Conservation (phyloP, 2,888 invertebrate genomes). For the Eupithecia pulchellata region DNA sequence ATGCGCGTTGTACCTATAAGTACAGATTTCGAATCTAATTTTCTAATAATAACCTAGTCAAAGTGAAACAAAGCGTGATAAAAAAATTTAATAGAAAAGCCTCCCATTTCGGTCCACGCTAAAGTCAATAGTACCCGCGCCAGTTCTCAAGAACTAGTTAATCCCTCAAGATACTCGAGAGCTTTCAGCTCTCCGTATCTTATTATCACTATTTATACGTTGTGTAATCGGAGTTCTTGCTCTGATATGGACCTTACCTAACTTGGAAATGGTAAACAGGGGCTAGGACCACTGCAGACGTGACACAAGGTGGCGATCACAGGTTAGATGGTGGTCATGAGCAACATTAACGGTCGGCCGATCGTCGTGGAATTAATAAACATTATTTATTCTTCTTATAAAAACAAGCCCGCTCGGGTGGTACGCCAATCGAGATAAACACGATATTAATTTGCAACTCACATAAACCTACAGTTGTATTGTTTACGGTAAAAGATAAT, state of each 20-base stretch:
- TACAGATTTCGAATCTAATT: too few relatives aligned
- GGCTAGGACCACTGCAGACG: slow-evolving; percentile 4
- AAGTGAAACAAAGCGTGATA: neutral
- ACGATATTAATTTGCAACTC: too few relatives aligned
- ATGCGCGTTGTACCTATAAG: neutral
- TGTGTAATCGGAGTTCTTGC: slow-evolving; percentile 41
- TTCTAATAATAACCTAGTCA: neutral
- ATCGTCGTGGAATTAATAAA: too few relatives aligned
- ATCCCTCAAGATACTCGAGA: slow-evolving; percentile 67
- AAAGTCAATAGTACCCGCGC: slow-evolving; percentile 54
- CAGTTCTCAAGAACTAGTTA: slow-evolving; percentile 63
- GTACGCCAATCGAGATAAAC: neutral
- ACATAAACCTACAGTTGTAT: too few relatives aligned
- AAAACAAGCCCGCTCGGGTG: neutral
- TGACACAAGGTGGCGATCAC: neutral
- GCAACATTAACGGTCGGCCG: neutral
- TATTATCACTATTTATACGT: slow-evolving; percentile 52
- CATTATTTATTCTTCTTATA: too few relatives aligned
- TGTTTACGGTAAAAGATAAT: too few relatives aligned
- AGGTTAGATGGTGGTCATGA: neutral
- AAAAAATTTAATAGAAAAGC: neutral
- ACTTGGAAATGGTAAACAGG: slow-evolving; percentile 30
- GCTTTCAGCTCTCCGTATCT: slow-evolving; percentile 58
- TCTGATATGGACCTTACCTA: slow-evolving; percentile 41
- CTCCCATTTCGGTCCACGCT: slow-evolving; percentile 40